A percentile compares a stretch with the other conserved stretches of the same genome.
phyloP scores from a whole-genome alignment of 2,888 invertebrate species.

The Labia minor region DNA sequence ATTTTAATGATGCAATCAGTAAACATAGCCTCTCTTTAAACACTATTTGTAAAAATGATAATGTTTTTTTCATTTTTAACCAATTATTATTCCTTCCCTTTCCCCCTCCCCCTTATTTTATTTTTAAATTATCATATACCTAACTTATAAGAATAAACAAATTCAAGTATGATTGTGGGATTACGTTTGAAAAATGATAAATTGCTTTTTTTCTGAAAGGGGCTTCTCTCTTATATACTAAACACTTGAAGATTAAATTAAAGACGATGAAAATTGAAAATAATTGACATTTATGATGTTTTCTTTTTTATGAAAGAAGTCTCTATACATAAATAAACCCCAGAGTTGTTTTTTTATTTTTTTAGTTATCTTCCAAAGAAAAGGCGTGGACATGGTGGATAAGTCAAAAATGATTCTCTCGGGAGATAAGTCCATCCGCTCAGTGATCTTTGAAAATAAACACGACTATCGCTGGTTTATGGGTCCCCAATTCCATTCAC shows the following conservation, averaged over 20 bases:
- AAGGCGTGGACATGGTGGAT: neutral
- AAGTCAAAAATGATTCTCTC: neutral
- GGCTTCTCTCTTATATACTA: neutral
- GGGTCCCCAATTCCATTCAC: neutral
- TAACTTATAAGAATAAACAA: too few species aligned
- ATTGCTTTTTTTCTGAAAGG: neutral
- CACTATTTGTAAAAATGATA: too few species aligned
- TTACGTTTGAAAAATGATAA: neutral
- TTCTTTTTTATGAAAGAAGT: slow-evolving; percentile 4
- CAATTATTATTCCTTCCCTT: too few species aligned
- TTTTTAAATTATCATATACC: too few species aligned
- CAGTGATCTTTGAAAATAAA: neutral
- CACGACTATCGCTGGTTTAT: neutral
- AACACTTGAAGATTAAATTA: slow-evolving; percentile 13
- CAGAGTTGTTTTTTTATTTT: neutral
- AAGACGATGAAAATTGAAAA: neutral
- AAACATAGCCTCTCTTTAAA: too few species aligned
- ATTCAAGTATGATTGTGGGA: too few species aligned
- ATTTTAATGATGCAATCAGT: too few species aligned
- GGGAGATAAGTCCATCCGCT: slow-evolving; percentile 1
- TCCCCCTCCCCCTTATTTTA: too few species aligned
- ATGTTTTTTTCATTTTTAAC: too few species aligned
- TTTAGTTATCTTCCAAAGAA: slow-evolving; percentile 6
- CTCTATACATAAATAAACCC: slow-evolving; percentile 1
- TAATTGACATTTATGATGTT: slow-evolving; percentile 13